Evolutionary conservation across 2,888 invertebrate species (phyloP), one percentile per base, ranked within the genome.

Genomic region (Drosophila ustulata): DNA sequence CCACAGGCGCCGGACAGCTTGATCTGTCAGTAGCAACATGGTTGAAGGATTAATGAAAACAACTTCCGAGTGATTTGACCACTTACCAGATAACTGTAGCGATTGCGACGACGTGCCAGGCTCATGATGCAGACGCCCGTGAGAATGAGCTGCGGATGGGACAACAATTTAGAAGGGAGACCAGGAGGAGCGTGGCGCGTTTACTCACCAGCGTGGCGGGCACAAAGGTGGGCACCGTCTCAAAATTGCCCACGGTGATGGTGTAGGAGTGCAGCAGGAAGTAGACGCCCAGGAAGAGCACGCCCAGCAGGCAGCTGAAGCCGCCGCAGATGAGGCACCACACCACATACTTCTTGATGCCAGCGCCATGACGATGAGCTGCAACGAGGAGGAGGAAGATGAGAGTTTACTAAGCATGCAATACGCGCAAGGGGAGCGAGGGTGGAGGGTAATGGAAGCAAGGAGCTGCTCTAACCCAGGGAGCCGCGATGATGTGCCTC

Each of bases 201-300:
- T 8, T 11, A 91, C 94, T 95, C 93, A 98, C 98, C 96, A 97
- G 96, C 78, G 96, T 96, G 66, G 97, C 97, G 41, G 97, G 97
- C 82, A 98, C 97, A 90, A 98, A 98, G 5, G 97, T 97, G n/a
- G 98, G 98, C 80, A 98, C 96, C 0, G 98, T 97, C 93, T 98
- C 98, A 92, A 98, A 95, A 89, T 97, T 94, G 28, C 94, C 94
- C 77, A 95, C 93, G 2, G 95, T 95, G 32, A 95, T 95, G 46
- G 96, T 97, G 91, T 96, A 95, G 45, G 95, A 95, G 70, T 96
- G 94, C 52, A 96, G 93, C 73, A 96, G 93, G 90, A 96, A 95
- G 92, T 96, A 96, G 37, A 96, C 95, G 46, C 95, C 95, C 66
- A 96, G 93, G 91, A 96, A 96, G 74, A 96, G 93, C 52, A 95